phyloP scores from a whole-genome alignment of 2,113 vertebrate genomes.

The Perca flavescens region DNA sequence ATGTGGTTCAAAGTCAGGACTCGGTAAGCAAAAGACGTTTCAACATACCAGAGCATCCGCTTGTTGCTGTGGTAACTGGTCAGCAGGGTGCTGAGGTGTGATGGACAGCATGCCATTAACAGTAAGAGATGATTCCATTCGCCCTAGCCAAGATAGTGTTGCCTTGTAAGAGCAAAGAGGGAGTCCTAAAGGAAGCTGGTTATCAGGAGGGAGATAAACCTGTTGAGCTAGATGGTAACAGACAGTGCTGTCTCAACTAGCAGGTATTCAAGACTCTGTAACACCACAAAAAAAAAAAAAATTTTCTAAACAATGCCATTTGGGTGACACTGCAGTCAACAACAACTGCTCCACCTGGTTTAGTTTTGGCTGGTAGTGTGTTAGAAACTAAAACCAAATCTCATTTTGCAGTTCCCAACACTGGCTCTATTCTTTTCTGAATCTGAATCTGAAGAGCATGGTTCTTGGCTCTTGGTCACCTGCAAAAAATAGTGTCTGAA shows the following conservation, averaged over 20 bases:
- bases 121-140: conserved; percentile 42
- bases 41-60: conserved; percentile 16
- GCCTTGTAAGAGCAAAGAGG: background rate
- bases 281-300: too few relatives aligned
- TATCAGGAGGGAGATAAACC: conserved; percentile 46
- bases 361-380: conserved; percentile 16
- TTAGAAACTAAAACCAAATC: conserved; percentile 31
- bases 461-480: background rate
- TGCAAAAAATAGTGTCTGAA: conserved; percentile 21
- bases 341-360: conserved; percentile 23
- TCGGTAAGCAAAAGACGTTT: conserved; percentile 34
- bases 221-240: conserved; percentile 35
- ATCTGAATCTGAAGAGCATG: conserved; percentile 13
- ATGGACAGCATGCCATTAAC: conserved; percentile 50
- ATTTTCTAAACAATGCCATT: conserved; percentile 38
- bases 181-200: conserved; percentile 31
- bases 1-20: conserved; percentile 37
- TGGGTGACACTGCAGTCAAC: conserved; percentile 31
- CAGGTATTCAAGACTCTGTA: conserved; percentile 19
- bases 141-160: conserved; percentile 20
- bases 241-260: conserved; percentile 21
- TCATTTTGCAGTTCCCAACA: background rate
- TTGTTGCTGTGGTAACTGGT: conserved; percentile 62
- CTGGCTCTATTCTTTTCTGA: background rate
- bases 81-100: conserved; percentile 38